Evolutionary conservation across 2,797 vertebrate species (phyloP), one percentile per base, ranked within the genome.

Genomic region (Phataginus tetradactyla): DNA sequence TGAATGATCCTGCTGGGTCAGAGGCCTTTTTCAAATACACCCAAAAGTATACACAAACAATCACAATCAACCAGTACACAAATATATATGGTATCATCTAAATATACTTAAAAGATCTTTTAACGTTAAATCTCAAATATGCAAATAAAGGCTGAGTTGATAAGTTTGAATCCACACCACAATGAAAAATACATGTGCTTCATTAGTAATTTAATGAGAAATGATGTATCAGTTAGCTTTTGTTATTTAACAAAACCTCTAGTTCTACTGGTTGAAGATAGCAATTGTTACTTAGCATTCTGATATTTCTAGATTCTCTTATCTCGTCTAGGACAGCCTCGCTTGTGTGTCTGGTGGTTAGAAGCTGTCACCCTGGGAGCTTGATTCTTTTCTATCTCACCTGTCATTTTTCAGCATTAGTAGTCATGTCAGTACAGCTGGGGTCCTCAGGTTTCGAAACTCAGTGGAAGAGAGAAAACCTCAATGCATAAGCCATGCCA

Each of bases 141-240:
- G 29, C 23, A 93, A 69, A 55, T 39, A 69, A 77, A 86, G 2
- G 3, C 63, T 45, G 23, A 94, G 5, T 84, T 42, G 9, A 77
- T 81, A 90, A 55, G 27, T 18, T n/a, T 95, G 25, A 61, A 51
- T 87, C 7, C 23, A 63, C 17, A 81, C 7, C 15, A 42, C 69
- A 90, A 89, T 63, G 5, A 32, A 81, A 81, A 80, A 37, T 74
- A 29, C 3, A 63, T 10, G 3, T 34, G 3, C 18, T 59, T 81
- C 14, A 63, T 17, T 72, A 61, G 88, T 51, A 72, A 83, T 63
- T 63, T 64, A 94, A 34, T 71, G 29, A 71, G 29, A 34, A 74
- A 81, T 79, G 1, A 53, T 63, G 3, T 39, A 3, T 15, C 75
- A 79, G 9, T 57, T 80, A 80, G 7, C n/a, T 25, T 79, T 92